Evolutionary conservation across 2,888 invertebrate genomes (phyloP), one percentile per base, ranked within the genome.

Genomic region (Pristionchus maxplancki): DNA sequence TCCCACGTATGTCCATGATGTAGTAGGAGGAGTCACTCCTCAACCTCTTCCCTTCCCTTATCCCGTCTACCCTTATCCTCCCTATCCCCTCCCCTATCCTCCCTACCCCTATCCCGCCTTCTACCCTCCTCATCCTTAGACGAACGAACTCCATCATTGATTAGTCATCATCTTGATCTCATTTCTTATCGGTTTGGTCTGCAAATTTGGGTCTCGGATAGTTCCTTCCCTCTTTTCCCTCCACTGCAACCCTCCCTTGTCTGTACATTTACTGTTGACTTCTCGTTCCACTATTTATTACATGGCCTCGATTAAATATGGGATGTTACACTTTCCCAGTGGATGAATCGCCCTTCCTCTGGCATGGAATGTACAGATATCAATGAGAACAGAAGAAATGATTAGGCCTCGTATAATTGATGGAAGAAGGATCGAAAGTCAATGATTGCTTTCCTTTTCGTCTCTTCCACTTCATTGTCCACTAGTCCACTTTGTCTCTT

Each of bases 1-100:
- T 20, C 88, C 88, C 5, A 44, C 48, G 13, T 87, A 88, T 44
- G 88, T 88, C 20, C 88, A 88, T 88, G 88, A 88, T 31, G 44
- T 81, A 15, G 2, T 58, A 31, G 81, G 88, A 34, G 88, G 88
- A 58, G 81, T 88, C 37, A 88, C 88, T 81, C 88, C 88, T 58
- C 88, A 81, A 62, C 88, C 88, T n/a, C 15, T 81, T 37, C 78
- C 88, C n/a, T 48, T 20, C 62, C 58, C 78, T n/a, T 37, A 20
- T 28, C 58, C 50, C 17, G 17, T 15, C 31, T n/a, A 20, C n/a
- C 74, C 48, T 28, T 40, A 64, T 20, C 24, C 44, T 53, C 74
- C 74, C 37, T 87, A 74, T 31, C 71, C 50, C 28, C 24, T 44
- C 58, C 83, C 31, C n/a, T n/a, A 15, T 67, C 40, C 86, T 28